Evolutionary conservation across 2,113 vertebrate species (phyloP), one percentile per base, ranked within the genome.

Genomic region (Asarcornis scutulata): DNA sequence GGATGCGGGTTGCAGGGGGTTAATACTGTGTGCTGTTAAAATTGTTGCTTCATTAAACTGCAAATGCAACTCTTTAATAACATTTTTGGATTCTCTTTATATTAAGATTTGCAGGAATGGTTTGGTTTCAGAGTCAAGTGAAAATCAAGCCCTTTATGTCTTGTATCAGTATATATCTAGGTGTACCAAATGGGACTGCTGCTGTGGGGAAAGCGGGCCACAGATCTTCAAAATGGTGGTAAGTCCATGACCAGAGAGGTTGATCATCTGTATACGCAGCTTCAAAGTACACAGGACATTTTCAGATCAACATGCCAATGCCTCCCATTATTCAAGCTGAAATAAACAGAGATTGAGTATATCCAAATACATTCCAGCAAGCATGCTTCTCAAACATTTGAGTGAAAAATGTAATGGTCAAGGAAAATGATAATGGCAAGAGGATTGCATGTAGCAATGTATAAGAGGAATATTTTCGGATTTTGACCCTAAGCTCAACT

Each of bases 351-450:
- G 66, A 75, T 67, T 68, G 6, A 71, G 74, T 42, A n/a, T 5
- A 32, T 29, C 16, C n/a, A 83, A 36, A 69, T 13, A 22, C 7
- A 71, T 23, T 2, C 3, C 0, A 7, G 8, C 10, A 17, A 14
- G 1, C 9, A 7, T 10, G 11, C 22, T 2, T 5, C 17, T 64
- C 6, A 0, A 10, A 9, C 4, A 40, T 75, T 76, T 63, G 21
- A 86, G 22, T 2, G 20, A 76, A 34, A 2, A 53, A 50, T n/a
- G 6, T 7, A 32, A 46, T 22, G 2, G 13, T 44, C 34, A 46
- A 27, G 11, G 31, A 55, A 78, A 83, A 71, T 36, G 16, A 4
- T 36, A 40, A 6, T 10, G 3, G 18, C 4, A 77, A 76, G 11
- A 3, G 3, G 46, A 14, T 25, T 85, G 4, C 4, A 5, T 8